Base-by-base conservation (phyloP, 1,140 invertebrate species). In the Mizuhopecten yessoensis region DNA sequence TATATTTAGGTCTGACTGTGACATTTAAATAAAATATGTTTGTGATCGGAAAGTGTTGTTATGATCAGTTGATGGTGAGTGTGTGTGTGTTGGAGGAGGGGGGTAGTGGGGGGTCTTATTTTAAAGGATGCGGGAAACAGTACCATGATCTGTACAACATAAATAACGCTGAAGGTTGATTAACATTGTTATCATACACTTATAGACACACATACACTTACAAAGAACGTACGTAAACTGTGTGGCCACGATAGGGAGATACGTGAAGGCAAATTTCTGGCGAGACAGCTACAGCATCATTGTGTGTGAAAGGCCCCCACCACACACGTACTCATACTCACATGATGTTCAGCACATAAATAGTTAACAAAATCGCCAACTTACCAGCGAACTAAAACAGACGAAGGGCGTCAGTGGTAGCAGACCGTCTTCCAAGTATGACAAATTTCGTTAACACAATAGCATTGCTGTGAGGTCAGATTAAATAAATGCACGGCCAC, bases 401-500 rank as follows among this genome's bases (percentile, higher is more conserved):
- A 75, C 23, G 5, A n/a, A 29, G 57, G 57, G 45, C 23, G 45
- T 29, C 11, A 17, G 57, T 9, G 3, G 23, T 75, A 23, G n/a
- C 3, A n/a, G 57, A 29, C 5, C 1, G 17, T n/a, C n/a, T n/a
- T n/a, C 57, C 17, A 0, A 3, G 23, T 75, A 29, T 9, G 0
- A 20, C 57, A 7, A 75, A 5, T 75, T 29, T 5, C n/a, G 5
- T 29, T 29, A 75, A 29, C 9, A 29, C 17, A 75, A n/a, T 1
- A 75, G n/a, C n/a, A n/a, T n/a, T n/a, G n/a, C 57, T 75, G 57
- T 29, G n/a, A 5, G 57, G 57, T n/a, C 29, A 75, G 57, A 75
- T 75, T 75, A 75, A n/a, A n/a, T 29, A 75, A 75, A 75, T 75
- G 57, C 57, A 75, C n/a, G n/a, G 11, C 23, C 57, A 75, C 57